Conservation (phyloP, 2,888 invertebrate species). For the Epinotia ramella region DNA sequence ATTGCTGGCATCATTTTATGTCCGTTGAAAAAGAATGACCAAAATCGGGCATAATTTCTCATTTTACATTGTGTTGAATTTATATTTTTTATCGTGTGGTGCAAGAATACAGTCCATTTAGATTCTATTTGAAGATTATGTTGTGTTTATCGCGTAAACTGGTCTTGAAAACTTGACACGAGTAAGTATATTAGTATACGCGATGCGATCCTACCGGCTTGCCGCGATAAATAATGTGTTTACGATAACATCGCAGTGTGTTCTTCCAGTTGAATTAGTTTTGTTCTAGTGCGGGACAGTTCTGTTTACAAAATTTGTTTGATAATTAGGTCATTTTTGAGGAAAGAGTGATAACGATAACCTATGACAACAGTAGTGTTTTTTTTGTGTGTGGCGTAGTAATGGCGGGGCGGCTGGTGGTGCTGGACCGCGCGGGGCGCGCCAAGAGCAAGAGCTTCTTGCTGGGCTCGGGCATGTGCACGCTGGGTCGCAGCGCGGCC, state of each 20-base stretch:
- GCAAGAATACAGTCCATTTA: conserved; percentile 5
- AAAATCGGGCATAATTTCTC: conserved; percentile 9
- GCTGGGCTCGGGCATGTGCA: conserved; percentile 67
- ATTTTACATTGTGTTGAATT: conserved; percentile 4
- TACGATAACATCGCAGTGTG: conserved; percentile 21
- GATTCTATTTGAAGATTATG: conserved; percentile 44
- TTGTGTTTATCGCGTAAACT: conserved; percentile 42
- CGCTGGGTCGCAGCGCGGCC: conserved; percentile 69
- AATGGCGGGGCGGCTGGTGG: conserved; percentile 74
- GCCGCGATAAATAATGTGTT: conserved; percentile 33
- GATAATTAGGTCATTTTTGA: not conserved
- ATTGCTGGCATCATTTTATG: conserved; percentile 43
- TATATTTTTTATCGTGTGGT: conserved; percentile 14
- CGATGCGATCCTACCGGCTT: conserved; percentile 31
- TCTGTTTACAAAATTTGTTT: not conserved
- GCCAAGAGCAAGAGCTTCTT: conserved; percentile 65
- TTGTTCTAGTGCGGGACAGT: not conserved
- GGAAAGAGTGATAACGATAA: not conserved
- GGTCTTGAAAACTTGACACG: conserved; percentile 54
- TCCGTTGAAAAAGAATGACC: conserved; percentile 29
- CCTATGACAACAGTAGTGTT: conserved; percentile 16
- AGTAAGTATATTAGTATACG: conserved; percentile 55
- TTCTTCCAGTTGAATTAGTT: not conserved
- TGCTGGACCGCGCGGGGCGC: conserved; percentile 73
- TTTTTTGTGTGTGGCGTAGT: conserved; percentile 33